Conservation (phyloP, 2,113 vertebrate genomes). For the Daboia siamensis region DNA sequence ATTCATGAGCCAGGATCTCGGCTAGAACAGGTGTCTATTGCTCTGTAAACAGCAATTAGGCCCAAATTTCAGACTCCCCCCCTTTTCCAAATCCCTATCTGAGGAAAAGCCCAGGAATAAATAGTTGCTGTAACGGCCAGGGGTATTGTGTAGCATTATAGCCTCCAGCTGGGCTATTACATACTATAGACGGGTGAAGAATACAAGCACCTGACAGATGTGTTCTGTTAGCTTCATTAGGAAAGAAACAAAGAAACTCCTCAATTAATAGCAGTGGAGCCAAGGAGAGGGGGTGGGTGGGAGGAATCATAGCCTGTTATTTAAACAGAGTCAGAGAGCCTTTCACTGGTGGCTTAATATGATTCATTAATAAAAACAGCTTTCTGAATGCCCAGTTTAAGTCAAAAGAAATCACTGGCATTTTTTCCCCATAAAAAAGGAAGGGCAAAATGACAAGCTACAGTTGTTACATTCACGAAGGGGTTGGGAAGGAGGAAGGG, state of each 20-base stretch:
- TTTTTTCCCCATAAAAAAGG: conserved; percentile 65
- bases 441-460: conserved; percentile 77
- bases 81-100: conserved; percentile 75
- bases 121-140: conserved; percentile 84
- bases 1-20: conserved; percentile 82
- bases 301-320: conserved; percentile 85
- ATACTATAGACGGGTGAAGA: conserved; percentile 84
- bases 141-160: conserved; percentile 82
- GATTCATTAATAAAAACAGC: conserved; percentile 85
- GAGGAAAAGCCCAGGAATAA: conserved; percentile 86
- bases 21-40: conserved; percentile 87
- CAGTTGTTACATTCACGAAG: conserved; percentile 68
- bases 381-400: conserved; percentile 83
- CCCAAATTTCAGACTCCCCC: conserved; percentile 82
- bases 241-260: conserved; percentile 89
- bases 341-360: conserved; percentile 82
- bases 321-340: conserved; percentile 85
- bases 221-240: conserved; percentile 91
- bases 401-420: conserved; percentile 81
- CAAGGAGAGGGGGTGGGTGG: conserved; percentile 72
- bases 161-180: conserved; percentile 88
- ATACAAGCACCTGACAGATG: conserved; percentile 89
- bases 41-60: conserved; percentile 93
- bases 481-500: conserved; percentile 18
- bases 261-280: conserved; percentile 82